Conservation (phyloP, 2,113 vertebrate species). For the Okapia johnstoni region DNA sequence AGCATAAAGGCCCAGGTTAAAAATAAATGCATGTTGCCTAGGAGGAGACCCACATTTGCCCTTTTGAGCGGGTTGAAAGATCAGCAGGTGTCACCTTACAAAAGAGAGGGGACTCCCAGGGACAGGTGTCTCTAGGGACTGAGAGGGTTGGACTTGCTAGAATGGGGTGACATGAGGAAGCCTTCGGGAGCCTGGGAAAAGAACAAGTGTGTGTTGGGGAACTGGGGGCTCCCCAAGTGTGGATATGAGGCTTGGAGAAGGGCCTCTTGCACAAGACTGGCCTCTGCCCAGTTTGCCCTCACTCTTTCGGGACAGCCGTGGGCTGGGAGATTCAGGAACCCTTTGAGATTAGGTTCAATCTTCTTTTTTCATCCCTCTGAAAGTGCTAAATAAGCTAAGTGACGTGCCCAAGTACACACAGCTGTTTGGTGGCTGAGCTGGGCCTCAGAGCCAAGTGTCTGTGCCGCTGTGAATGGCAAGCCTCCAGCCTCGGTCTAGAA, state of each 20-base stretch:
- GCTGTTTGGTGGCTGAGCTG: neutral
- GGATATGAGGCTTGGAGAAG: neutral
- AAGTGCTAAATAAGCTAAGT: neutral
- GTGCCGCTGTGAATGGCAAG: neutral
- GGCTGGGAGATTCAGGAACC: neutral
- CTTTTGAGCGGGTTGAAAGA: slow-evolving; percentile 5
- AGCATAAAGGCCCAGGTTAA: neutral
- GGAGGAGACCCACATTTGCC: neutral
- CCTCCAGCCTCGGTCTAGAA: neutral
- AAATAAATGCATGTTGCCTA: neutral
- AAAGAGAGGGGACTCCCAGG: neutral
- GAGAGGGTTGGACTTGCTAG: neutral
- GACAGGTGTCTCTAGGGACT: neutral
- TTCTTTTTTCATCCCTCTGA: neutral
- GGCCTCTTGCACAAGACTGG: neutral
- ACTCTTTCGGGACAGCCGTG: neutral
- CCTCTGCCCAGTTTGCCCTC: neutral
- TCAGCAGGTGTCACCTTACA: slow-evolving; percentile 14
- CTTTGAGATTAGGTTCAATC: neutral
- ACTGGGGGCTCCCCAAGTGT: neutral
- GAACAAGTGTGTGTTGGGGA: neutral
- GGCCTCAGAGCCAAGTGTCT: neutral
- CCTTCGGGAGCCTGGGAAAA: neutral
- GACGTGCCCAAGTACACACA: slow-evolving; percentile 5
- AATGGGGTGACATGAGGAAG: neutral